These are phyloP conservation scores for Dicycla oo DNA, from an alignment of 2,888 invertebrate species.

Conservation along the genomic window DNA sequence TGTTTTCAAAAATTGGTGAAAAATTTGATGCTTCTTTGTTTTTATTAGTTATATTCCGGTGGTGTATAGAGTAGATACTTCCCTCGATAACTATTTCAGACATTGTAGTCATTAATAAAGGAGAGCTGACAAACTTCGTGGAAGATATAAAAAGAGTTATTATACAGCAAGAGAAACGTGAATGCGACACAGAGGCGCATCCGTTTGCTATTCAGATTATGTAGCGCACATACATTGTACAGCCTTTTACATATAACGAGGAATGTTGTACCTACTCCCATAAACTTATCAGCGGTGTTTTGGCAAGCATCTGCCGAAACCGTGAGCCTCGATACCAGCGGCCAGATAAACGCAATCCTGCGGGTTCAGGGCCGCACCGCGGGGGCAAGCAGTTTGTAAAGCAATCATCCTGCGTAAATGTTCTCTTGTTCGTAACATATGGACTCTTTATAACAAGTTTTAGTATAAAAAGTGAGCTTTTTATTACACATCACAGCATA, in stretches of 20 bases:
- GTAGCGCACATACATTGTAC: conserved; percentile 57
- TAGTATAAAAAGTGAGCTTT: conserved; percentile 70
- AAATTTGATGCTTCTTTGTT: not conserved
- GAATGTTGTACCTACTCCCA: conserved; percentile 56
- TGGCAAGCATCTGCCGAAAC: conserved; percentile 86
- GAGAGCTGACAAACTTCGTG: conserved; percentile 8
- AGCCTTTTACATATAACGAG: conserved; percentile 46
- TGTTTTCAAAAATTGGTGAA: conserved; percentile 32
- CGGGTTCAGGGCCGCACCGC: conserved; percentile 82
- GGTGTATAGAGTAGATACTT: not conserved
- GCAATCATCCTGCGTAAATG: conserved; percentile 75
- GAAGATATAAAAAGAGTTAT: conserved; percentile 17
- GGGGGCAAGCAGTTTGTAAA: conserved; percentile 73
- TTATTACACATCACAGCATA: conserved; percentile 68
- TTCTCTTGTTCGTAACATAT: conserved; percentile 70
- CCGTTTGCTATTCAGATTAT: conserved; percentile 53
- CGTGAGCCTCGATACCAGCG: conserved; percentile 76
- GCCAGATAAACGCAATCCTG: conserved; percentile 80
- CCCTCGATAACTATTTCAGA: not conserved
- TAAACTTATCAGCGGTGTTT: conserved; percentile 80
- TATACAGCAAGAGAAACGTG: conserved; percentile 16
- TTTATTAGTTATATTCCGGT: not conserved
- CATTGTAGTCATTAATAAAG: conserved; percentile 2
- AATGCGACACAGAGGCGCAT: conserved; percentile 20
- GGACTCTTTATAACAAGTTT: conserved; percentile 69